Evolutionary conservation across 1,140 invertebrate genomes (phyloP), one percentile per base, ranked within the genome.

Genomic region (Megalopta genalis): DNA sequence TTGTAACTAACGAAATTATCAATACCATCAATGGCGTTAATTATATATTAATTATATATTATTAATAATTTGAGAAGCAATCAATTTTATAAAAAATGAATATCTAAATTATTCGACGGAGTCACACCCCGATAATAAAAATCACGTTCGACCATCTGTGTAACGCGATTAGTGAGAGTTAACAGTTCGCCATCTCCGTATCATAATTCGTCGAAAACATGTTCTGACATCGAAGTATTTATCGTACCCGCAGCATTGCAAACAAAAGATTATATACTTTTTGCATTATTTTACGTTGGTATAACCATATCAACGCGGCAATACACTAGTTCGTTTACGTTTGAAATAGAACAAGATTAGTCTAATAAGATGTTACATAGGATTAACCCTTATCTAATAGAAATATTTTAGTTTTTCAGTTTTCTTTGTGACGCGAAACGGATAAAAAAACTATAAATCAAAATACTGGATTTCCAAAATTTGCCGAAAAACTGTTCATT

Each of bases 321-420:
- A 1, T 60, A 18, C 60, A 60, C 39, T 68, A 52, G 21, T 69
- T 62, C 42, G 9, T 42, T 12, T 42, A 69, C 32, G 67, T 25
- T 60, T 60, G 14, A 59, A 67, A 69, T 69, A 77, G 25, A 25
- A 37, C 39, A 46, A 46, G 25, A 76, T 37, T 59, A 25, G 64
- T 18, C 63, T 46, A 32, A 68, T 9, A 62, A 62, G 27, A 62
- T 39, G 27, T n/a, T n/a, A 70, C 25, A 42, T 42, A 1, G 9
- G 9, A 42, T 42, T 32, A 32, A 32, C 32, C 4, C 32, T 32
- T 32, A 32, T 32, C 32, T 32, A 32, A 32, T 32, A 4, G 32
- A 32, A 32, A 32, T 32, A 32, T 42, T 42, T 10, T 42, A 7
- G 12, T 42, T 42, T 42, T 42, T 42, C 42, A 42, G 9, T 42